Evolutionary conservation across 2,113 vertebrate species (phyloP).

Genomic region (Otolemur garnettii): DNA sequence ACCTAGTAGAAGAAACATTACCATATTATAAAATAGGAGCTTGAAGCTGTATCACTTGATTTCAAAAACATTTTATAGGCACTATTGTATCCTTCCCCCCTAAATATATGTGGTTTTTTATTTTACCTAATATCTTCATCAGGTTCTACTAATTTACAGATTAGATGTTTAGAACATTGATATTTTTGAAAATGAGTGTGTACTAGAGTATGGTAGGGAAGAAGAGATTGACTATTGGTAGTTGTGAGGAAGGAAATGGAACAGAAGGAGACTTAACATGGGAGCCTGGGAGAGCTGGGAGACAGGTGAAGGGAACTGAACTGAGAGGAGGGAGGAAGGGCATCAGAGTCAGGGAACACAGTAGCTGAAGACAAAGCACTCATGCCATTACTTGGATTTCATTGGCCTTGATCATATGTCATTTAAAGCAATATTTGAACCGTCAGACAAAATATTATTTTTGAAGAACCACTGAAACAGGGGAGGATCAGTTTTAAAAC

Average conservation of each 20-base stretch:
- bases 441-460: background rate
- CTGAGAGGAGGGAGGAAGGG: background rate
- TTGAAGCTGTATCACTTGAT: background rate
- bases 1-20: background rate
- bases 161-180: background rate
- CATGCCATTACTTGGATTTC: no score
- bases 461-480: background rate
- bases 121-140: background rate
- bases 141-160: background rate
- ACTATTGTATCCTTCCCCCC: background rate
- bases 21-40: background rate
- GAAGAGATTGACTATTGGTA: background rate
- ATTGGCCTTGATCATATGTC: background rate
- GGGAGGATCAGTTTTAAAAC: background rate
- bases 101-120: background rate
- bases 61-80: background rate
- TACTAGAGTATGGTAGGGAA: background rate
- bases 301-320: background rate
- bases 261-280: background rate
- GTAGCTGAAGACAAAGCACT: background rate
- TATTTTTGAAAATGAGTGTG: background rate
- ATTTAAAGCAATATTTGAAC: background rate
- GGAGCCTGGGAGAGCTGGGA: background rate
- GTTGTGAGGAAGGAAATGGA: background rate
- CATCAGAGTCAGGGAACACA: rapidly evolving